Percentiles rank a stretch among this genome's conserved stretches.
Evolutionary conservation across 2,888 invertebrate genomes (phyloP).

Genomic region (Mesorhabditis belari): DNA sequence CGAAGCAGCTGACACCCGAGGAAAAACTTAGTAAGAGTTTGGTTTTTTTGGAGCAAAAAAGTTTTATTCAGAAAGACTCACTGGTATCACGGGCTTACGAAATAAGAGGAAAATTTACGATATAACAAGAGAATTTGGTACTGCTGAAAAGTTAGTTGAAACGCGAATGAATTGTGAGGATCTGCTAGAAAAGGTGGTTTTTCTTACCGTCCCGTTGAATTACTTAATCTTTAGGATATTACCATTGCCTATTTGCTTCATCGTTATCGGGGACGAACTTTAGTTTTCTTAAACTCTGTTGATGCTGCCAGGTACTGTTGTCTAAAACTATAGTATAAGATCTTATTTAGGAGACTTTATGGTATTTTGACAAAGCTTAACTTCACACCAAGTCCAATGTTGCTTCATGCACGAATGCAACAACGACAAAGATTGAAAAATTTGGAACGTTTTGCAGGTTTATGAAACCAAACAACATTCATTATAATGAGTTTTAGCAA

Average conservation of each 20-base stretch:
- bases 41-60: not conserved
- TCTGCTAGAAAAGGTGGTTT: slow-evolving; percentile 44
- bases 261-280: slow-evolving; percentile 82
- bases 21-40: slow-evolving; percentile 55
- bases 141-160: slow-evolving; percentile 75
- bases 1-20: slow-evolving; percentile 49
- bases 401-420: slow-evolving; percentile 69
- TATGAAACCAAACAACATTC: slow-evolving; percentile 4
- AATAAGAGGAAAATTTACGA: slow-evolving; percentile 72
- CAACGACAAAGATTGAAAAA: slow-evolving; percentile 88
- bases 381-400: slow-evolving; percentile 60
- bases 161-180: slow-evolving; percentile 65
- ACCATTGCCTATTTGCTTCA: slow-evolving; percentile 79
- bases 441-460: slow-evolving; percentile 69
- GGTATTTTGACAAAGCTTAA: slow-evolving; percentile 53
- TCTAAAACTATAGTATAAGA: not conserved
- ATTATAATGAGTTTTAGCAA: slow-evolving; percentile 57
- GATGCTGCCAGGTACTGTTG: slow-evolving; percentile 64
- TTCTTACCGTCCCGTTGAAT: not conserved
- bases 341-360: slow-evolving; percentile 64
- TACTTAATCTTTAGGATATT: slow-evolving; percentile 66
- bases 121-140: slow-evolving; percentile 74
- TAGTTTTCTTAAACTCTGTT: slow-evolving; percentile 76
- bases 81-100: slow-evolving; percentile 41
- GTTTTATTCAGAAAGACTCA: slow-evolving; percentile 25